Evolutionary conservation across 2,113 vertebrate species (phyloP).

Genomic region (Siniperca chuatsi): DNA sequence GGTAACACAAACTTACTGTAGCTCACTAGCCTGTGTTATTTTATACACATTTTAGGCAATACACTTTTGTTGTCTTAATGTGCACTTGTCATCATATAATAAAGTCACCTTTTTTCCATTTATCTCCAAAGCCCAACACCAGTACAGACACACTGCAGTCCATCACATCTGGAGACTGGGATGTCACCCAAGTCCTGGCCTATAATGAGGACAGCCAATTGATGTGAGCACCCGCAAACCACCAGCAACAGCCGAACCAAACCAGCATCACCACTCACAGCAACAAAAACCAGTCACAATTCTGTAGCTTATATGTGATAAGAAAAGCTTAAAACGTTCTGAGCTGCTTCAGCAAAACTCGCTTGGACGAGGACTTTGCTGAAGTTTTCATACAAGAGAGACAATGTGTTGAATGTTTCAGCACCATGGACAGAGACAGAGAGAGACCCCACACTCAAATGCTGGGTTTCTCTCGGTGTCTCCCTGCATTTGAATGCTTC

Average conservation of each 20-base stretch:
- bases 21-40: neutral
- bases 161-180: slow-evolving; percentile 97
- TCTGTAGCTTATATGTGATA: neutral
- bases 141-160: slow-evolving; percentile 93
- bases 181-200: slow-evolving; percentile 93
- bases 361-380: neutral
- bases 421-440: slow-evolving; percentile 21
- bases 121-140: slow-evolving; percentile 88
- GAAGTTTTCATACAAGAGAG: neutral
- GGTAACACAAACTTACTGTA: neutral
- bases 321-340: neutral
- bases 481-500: neutral
- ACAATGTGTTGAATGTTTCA: neutral
- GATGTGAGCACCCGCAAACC: slow-evolving; percentile 86
- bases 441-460: neutral
- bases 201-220: slow-evolving; percentile 92
- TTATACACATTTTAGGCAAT: no score
- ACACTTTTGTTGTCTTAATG: neutral
- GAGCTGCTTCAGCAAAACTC: no score
- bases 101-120: neutral
- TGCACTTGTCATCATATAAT: neutral
- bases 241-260: neutral
- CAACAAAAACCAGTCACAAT: neutral
- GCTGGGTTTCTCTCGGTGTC: neutral
- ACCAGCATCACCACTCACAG: neutral